Percentiles rank a stretch among this genome's conserved stretches.
Evolutionary conservation across 1,140 invertebrate genomes (phyloP).

Genomic region (Drosophila lowei): DNA sequence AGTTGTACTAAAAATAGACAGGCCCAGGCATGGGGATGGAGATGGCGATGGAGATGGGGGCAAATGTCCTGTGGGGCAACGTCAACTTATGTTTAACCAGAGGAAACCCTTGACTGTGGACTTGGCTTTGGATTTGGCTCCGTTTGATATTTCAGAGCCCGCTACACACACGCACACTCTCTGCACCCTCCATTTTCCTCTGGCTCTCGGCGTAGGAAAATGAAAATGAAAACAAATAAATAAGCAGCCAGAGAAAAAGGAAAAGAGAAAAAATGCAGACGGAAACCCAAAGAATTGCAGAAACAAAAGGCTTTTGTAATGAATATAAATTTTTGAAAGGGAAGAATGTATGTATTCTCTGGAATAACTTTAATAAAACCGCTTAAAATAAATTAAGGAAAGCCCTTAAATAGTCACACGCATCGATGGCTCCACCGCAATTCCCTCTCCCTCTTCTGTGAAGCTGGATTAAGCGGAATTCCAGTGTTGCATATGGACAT

Average conservation of each 20-base stretch:
- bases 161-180: slow-evolving; percentile 6
- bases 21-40: not conserved
- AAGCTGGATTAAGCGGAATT: too few relatives aligned
- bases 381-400: too few relatives aligned
- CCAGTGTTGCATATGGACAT: not conserved
- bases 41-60: not conserved
- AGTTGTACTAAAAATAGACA: slow-evolving; percentile 74
- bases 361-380: too few relatives aligned
- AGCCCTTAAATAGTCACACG: too few relatives aligned
- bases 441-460: too few relatives aligned
- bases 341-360: too few relatives aligned
- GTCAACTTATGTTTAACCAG: slow-evolving; percentile 33
- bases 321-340: slow-evolving; percentile 55
- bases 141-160: slow-evolving; percentile 57
- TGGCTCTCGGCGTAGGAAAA: slow-evolving; percentile 46
- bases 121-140: slow-evolving; percentile 41
- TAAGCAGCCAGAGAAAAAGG: slow-evolving; percentile 37
- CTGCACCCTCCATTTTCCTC: not conserved
- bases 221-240: slow-evolving; percentile 78
- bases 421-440: too few relatives aligned
- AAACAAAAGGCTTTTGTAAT: slow-evolving; percentile 18
- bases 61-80: slow-evolving; percentile 10
- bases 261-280: slow-evolving; percentile 15
- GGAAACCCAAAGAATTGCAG: slow-evolving; percentile 15
- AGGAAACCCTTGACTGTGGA: slow-evolving; percentile 49